These are phyloP conservation scores for Metallyticus violacea DNA, from an alignment of 2,888 invertebrate species.

Conservation along the genomic window DNA sequence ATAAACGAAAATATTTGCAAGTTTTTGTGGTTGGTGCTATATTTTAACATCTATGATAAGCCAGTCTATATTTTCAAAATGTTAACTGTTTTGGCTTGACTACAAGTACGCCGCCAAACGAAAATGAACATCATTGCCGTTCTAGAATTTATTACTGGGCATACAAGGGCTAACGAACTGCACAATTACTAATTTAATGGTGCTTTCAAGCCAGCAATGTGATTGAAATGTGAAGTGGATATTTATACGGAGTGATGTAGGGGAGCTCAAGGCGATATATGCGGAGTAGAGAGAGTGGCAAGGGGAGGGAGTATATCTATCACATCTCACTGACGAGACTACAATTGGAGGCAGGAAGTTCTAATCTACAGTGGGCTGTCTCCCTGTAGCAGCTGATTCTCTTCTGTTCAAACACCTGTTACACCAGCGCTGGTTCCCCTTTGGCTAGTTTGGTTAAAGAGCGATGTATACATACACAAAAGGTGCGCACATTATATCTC, in stretches of 20 bases:
- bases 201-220: background rate
- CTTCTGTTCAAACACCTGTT: background rate
- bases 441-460: background rate
- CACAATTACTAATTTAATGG: background rate
- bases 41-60: too few species aligned
- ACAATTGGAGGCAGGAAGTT: background rate
- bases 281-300: background rate
- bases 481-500: background rate
- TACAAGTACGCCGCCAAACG: too few species aligned
- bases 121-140: too few species aligned
- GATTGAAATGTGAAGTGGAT: background rate
- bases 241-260: background rate
- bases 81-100: too few species aligned
- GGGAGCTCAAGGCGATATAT: background rate
- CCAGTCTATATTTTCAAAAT: too few species aligned
- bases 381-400: background rate
- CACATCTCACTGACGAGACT: too few species aligned
- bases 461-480: background rate
- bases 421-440: background rate
- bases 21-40: too few species aligned
- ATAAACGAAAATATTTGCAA: too few species aligned
- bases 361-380: background rate
- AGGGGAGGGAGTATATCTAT: background rate
- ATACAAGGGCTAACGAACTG: background rate
- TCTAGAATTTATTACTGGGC: too few species aligned